phyloP scores from a whole-genome alignment of 64 coral and sea anemone genomes.

The Anthopleura sola region DNA sequence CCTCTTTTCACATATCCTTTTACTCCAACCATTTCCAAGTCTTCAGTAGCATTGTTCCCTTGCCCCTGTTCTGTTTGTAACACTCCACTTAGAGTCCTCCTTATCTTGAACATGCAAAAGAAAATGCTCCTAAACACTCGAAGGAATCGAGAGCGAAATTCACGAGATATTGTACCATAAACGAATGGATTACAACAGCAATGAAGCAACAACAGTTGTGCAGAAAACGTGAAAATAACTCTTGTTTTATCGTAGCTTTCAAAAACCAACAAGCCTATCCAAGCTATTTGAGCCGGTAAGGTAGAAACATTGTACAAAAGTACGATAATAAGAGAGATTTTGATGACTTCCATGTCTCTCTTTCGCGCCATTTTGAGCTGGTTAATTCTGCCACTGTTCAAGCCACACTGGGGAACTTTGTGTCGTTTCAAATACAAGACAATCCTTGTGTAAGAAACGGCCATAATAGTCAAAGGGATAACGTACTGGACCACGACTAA shows the following conservation, averaged over 20 bases:
- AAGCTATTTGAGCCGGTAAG: constrained; percentile 9
- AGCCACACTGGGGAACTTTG: neutral
- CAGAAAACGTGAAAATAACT: neutral
- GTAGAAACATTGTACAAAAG: constrained; percentile 2
- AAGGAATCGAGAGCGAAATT: neutral
- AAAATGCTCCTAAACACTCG: neutral
- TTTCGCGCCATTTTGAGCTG: neutral
- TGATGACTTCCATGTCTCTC: neutral
- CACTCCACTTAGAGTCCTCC: no score
- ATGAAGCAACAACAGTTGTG: neutral
- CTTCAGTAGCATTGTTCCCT: no score
- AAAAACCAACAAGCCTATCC: neutral
- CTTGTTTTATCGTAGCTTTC: neutral
- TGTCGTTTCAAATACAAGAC: constrained; percentile 1
- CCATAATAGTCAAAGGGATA: neutral
- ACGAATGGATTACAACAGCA: constrained; percentile 18
- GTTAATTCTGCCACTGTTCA: neutral
- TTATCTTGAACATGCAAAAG: no score
- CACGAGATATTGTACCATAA: neutral
- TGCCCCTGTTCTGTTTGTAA: no score
- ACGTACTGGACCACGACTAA: neutral
- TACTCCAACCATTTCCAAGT: no score
- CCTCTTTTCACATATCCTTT: no score
- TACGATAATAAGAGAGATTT: neutral
- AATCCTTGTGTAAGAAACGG: constrained; percentile 3